These are phyloP conservation scores for Semnornis frantzii DNA, from an alignment of 2,113 vertebrate species.

Conservation along the genomic window DNA sequence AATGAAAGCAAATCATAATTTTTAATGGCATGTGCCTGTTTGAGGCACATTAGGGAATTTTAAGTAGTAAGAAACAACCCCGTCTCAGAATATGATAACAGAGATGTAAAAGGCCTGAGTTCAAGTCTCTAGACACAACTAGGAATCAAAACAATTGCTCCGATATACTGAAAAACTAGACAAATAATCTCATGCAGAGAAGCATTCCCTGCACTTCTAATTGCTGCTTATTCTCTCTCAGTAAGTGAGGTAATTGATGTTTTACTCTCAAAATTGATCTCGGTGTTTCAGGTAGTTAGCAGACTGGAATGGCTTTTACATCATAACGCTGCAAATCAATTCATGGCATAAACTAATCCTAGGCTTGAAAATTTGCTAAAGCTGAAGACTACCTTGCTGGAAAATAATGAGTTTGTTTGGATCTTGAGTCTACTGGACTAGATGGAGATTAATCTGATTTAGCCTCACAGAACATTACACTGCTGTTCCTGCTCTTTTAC, in stretches of 20 bases:
- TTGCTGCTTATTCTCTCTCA: constrained; percentile 46
- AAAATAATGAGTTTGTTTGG: constrained; percentile 1
- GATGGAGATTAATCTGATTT: neutral
- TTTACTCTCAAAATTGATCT: constrained; percentile 53
- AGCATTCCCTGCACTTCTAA: constrained; percentile 32
- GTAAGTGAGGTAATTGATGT: constrained; percentile 59
- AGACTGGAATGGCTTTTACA: constrained; percentile 20
- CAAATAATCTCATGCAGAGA: neutral
- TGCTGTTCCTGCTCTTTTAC: neutral
- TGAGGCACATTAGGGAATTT: neutral
- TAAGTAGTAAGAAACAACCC: neutral
- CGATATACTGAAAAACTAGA: neutral
- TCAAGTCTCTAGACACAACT: neutral
- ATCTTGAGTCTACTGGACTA: neutral
- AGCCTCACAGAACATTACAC: neutral
- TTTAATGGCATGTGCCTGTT: neutral
- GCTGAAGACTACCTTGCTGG: neutral
- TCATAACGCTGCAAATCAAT: constrained; percentile 12
- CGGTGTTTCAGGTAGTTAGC: constrained; percentile 15
- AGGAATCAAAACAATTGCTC: constrained; percentile 21
- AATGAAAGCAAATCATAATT: neutral
- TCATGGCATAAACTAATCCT: constrained; percentile 22
- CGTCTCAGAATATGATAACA: neutral
- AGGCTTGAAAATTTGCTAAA: neutral
- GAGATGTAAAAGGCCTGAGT: neutral